These are phyloP conservation scores for Ennomos erosarius DNA, from an alignment of 2,888 invertebrate species.

Conservation along the genomic window DNA sequence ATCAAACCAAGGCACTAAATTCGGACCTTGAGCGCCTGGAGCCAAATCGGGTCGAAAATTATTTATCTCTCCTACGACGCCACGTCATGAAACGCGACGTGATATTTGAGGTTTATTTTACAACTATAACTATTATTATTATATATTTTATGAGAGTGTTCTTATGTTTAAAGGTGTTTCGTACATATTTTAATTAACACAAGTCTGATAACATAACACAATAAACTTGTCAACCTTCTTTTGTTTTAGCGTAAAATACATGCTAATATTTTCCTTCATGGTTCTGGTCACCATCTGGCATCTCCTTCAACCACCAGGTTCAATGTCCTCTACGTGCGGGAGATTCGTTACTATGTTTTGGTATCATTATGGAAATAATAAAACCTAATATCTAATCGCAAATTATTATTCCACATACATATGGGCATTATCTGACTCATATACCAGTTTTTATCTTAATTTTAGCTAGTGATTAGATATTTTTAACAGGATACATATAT, in stretches of 20 bases:
- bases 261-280: conserved; percentile 38
- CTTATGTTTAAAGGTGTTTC: too few species aligned
- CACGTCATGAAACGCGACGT: conserved; percentile 1
- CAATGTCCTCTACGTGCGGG: conserved; percentile 49
- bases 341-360: conserved; percentile 33
- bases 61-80: conserved; percentile 9
- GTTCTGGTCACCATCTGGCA: conserved; percentile 60
- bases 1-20: conserved; percentile 3
- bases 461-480: conserved; percentile 22
- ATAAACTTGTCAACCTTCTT: not conserved
- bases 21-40: conserved; percentile 15
- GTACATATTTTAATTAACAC: too few species aligned
- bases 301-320: conserved; percentile 47
- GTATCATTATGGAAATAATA: conserved; percentile 37
- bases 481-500: conserved; percentile 1
- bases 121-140: too few species aligned
- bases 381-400: conserved; percentile 40
- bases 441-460: conserved; percentile 29
- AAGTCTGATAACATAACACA: too few species aligned
- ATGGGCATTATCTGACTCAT: conserved; percentile 32
- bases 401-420: conserved; percentile 28
- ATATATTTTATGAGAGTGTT: too few species aligned
- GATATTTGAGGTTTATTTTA: conserved; percentile 13
- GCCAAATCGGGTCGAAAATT: conserved; percentile 19
- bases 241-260: conserved; percentile 1